Evolutionary conservation across 2,113 vertebrate genomes (phyloP).

Genomic region (Serilophus lunatus): DNA sequence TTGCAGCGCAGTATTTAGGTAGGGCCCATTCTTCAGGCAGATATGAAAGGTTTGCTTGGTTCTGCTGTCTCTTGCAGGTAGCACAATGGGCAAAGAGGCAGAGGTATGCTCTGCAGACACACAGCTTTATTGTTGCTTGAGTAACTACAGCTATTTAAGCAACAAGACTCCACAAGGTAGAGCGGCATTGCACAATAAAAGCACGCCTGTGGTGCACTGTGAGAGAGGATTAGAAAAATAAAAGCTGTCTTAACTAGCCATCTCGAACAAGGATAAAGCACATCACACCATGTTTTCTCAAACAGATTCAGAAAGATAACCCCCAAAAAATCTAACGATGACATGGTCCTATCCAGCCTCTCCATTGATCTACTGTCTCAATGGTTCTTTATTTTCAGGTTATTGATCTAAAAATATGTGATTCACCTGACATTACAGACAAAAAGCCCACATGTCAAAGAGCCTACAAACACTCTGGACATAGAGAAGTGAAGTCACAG

Average conservation of each 20-base stretch:
- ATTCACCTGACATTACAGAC: neutral
- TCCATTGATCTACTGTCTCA: neutral
- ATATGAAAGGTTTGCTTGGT: constrained; percentile 1
- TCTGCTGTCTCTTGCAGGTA: constrained; percentile 21
- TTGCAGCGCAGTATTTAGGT: neutral
- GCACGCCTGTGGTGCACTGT: neutral
- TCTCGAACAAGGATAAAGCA: neutral
- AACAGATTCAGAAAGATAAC: neutral
- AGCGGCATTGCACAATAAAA: neutral
- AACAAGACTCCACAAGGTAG: neutral
- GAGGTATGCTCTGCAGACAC: neutral
- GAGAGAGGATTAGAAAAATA: constrained; percentile 15
- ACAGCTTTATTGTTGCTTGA: neutral
- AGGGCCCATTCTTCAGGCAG: constrained; percentile 1
- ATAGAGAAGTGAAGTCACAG: neutral
- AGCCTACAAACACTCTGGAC: neutral
- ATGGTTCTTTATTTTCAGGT: neutral
- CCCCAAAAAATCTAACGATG: neutral
- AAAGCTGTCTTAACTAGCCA: neutral
- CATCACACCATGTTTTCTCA: neutral
- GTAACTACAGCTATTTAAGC: constrained; percentile 18
- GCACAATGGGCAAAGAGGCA: neutral
- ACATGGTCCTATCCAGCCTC: neutral
- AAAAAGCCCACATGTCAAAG: neutral
- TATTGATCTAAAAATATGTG: neutral